Evolutionary conservation across 2,797 vertebrate genomes (phyloP), one percentile per base, ranked within the genome.

Genomic region (Rhyacichthys aspro): DNA sequence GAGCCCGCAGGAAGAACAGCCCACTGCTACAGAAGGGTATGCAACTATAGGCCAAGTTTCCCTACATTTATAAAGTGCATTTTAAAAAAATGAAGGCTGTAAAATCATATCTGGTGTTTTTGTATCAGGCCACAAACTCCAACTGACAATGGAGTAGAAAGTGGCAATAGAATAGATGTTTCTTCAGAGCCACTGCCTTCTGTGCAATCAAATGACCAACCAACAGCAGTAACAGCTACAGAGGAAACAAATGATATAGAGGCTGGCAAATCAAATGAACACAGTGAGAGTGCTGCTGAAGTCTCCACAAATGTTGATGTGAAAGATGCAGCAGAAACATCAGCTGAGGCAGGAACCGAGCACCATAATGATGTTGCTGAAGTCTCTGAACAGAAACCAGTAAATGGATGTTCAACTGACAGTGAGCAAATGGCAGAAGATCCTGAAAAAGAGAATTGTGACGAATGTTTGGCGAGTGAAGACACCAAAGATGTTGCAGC

Each of bases 51-150:
- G 23, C n/a, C n/a, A n/a, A n/a, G n/a, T n/a, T 28, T 28, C 23
- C 23, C 23, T 28, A 38, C 52, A 43, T 53, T 49, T 9, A 55
- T n/a, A 54, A 59, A 4, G 58, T 65, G 52, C 63, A n/a, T n/a
- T n/a, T n/a, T n/a, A n/a, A n/a, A n/a, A 43, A 33, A 33, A 14
- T 47, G 36, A 9, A 34, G 15, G 39, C 37, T 38, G 48, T 57
- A 38, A 47, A 1, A 59, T 28, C 14, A 43, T 38, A 11, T 39
- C 6, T 46, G 1, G 36, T 55, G 56, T 56, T 43, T 23, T 11
- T 82, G 7, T 80, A 71, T 39, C 67, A 89, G 84, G 67, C 6
- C 34, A 23, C 18, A 68, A 47, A 23, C 61, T 62, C 2, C 44
- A 11, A n/a, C 44, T 11, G 59, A 79, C 14, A 15, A 75, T 44